Evolutionary conservation across 1,140 invertebrate genomes (phyloP).

Genomic region (Vanessa atalanta): DNA sequence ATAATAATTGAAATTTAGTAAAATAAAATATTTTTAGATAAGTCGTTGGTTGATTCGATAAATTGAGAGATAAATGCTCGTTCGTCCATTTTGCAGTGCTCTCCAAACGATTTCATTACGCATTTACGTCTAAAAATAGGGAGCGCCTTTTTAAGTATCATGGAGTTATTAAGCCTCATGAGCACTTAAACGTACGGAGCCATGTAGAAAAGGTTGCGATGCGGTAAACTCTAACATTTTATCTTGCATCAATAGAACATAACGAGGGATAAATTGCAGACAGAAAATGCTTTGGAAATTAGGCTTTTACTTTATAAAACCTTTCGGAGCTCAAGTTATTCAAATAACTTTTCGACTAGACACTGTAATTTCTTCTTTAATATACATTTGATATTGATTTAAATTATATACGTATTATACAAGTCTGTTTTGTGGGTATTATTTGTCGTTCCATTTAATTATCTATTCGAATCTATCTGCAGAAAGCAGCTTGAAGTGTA

Average conservation of each 20-base stretch:
- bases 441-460: not conserved
- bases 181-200: slow-evolving; percentile 29
- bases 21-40: not conserved
- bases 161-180: slow-evolving; percentile 29
- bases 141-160: slow-evolving; percentile 25
- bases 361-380: slow-evolving; percentile 3
- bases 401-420: no score
- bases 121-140: slow-evolving; percentile 24
- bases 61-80: slow-evolving; percentile 4
- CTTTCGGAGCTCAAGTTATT: slow-evolving; percentile 12
- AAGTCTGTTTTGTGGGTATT: not conserved
- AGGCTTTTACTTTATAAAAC: slow-evolving; percentile 21
- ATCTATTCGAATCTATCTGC: not conserved
- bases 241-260: slow-evolving; percentile 36
- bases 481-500: not conserved
- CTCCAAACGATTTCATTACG: slow-evolving; percentile 12
- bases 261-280: slow-evolving; percentile 33
- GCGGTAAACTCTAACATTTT: slow-evolving; percentile 34
- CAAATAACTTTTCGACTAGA: slow-evolving; percentile 15
- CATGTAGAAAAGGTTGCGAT: slow-evolving; percentile 32
- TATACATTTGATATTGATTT: no score
- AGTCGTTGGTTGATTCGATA: not conserved
- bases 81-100: not conserved
- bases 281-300: slow-evolving; percentile 32
- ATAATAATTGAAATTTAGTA: not conserved